Evolutionary conservation across 2,113 vertebrate genomes (phyloP).

Genomic region (Rhinoderma darwinii): DNA sequence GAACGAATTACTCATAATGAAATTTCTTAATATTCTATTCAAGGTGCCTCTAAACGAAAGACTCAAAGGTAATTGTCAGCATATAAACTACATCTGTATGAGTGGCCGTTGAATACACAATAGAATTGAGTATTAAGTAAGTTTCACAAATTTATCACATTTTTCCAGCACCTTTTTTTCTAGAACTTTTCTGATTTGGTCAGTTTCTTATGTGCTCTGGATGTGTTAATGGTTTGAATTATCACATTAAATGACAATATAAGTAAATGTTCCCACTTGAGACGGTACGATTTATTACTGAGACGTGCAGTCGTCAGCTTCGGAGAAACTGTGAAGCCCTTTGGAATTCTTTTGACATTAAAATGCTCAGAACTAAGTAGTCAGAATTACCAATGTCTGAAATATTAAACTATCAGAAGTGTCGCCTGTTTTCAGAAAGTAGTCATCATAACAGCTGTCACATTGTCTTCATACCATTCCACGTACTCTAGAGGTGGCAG

Average conservation of each 20-base stretch:
- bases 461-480: background rate
- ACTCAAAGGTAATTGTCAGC: too few relatives aligned
- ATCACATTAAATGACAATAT: slow-evolving; percentile 36
- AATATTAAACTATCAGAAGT: slow-evolving; percentile 9
- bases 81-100: background rate
- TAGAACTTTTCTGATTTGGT: background rate
- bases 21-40: too few relatives aligned
- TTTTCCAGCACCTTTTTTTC: background rate
- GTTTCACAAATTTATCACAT: background rate
- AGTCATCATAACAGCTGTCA: slow-evolving; percentile 48
- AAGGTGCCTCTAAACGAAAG: too few relatives aligned
- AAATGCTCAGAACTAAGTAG: slow-evolving; percentile 30
- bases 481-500: background rate
- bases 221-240: slow-evolving; percentile 36
- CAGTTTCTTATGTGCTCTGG: slow-evolving; percentile 3
- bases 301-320: slow-evolving; percentile 1
- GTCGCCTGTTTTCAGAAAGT: slow-evolving; percentile 18
- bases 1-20: too few relatives aligned
- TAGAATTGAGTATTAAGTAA: background rate
- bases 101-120: background rate
- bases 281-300: slow-evolving; percentile 7
- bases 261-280: slow-evolving; percentile 46
- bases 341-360: slow-evolving; percentile 33
- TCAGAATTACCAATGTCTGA: slow-evolving; percentile 30
- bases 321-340: background rate